Conservation (phyloP, 1,140 invertebrate genomes). For the Asbolus verrucosus region DNA sequence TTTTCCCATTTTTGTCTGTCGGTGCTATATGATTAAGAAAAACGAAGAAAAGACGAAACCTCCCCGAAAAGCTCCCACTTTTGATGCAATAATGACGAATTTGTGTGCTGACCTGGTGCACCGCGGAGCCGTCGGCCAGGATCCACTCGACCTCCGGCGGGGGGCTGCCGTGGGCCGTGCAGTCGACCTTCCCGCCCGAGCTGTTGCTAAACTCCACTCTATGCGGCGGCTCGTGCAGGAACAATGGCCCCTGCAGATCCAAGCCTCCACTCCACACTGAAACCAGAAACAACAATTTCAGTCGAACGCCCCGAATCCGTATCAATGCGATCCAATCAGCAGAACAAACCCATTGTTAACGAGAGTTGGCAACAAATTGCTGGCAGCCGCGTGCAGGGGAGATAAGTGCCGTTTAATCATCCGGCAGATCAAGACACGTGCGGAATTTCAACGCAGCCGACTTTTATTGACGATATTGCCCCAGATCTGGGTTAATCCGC, state of each 20-base stretch:
- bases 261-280: slow-evolving; percentile 59
- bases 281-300: slow-evolving; percentile 25
- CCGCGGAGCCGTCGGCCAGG: slow-evolving; percentile 59
- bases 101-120: slow-evolving; percentile 63
- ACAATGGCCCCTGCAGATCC: slow-evolving; percentile 83
- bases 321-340: too few species aligned
- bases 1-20: background rate
- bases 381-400: too few species aligned
- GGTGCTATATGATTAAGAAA: too few species aligned
- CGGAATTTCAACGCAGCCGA: background rate
- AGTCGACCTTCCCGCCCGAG: slow-evolving; percentile 82
- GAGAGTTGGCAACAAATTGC: background rate
- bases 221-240: slow-evolving; percentile 82
- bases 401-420: background rate
- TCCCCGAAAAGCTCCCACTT: too few species aligned
- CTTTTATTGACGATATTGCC: slow-evolving; percentile 22
- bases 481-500: slow-evolving; percentile 30
- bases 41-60: too few species aligned
- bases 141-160: slow-evolving; percentile 69
- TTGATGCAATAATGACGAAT: too few species aligned
- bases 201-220: slow-evolving; percentile 89
- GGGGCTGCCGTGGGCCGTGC: slow-evolving; percentile 83
- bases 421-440: background rate
- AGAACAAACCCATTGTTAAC: too few species aligned
- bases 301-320: too few species aligned